Percentiles rank a stretch among this genome's conserved stretches.
Conservation (phyloP, 2,113 vertebrate species). For the Polyodon spathula region DNA sequence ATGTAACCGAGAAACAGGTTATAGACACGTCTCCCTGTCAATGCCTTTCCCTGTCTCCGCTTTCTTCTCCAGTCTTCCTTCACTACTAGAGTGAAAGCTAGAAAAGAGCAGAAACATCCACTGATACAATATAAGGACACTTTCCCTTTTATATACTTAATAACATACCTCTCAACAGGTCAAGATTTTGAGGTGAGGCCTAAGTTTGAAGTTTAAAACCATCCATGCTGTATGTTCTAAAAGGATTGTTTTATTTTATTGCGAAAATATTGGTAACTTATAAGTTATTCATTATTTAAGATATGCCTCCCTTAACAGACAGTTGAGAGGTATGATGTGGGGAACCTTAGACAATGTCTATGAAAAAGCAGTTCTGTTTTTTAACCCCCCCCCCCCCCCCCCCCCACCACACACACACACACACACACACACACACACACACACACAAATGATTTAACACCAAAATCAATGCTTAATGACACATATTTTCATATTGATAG, state of each 20-base stretch:
- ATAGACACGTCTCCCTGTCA: conserved; percentile 96
- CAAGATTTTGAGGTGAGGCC: neutral
- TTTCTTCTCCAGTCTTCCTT: conserved; percentile 74
- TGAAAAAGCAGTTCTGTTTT: conserved; percentile 5
- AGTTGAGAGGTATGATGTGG: conserved; percentile 4
- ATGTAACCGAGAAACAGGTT: conserved; percentile 57
- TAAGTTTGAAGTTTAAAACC: neutral
- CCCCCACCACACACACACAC: no score
- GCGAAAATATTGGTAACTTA: neutral
- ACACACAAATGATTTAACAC: neutral
- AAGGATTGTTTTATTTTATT: neutral
- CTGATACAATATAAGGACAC: neutral
- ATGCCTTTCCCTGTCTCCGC: conserved; percentile 76
- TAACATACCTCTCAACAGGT: neutral
- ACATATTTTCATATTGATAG: neutral
- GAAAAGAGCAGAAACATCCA: conserved; percentile 1
- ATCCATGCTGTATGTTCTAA: neutral
- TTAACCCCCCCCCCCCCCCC: neutral
- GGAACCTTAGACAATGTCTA: conserved; percentile 5
- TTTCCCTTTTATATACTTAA: neutral
- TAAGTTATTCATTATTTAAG: neutral
- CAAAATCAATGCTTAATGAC: neutral
- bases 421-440: no score
- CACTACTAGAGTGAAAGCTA: conserved; percentile 52
- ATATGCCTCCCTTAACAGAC: neutral